Conservation (phyloP, 2,888 invertebrate species). For the Syrphus vitripennis region DNA sequence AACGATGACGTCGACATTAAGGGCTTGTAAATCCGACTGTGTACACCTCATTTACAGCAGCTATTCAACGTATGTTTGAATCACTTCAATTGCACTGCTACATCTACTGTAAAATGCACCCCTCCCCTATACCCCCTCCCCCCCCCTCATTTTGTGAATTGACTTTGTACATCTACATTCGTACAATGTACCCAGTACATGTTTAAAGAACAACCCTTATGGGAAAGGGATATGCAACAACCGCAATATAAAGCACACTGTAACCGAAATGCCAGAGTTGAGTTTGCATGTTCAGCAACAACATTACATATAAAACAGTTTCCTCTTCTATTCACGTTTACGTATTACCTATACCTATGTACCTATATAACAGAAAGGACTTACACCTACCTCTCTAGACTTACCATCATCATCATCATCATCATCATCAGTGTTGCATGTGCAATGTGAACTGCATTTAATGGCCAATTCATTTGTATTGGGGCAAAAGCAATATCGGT, state of each 20-base stretch:
- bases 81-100: slow-evolving; percentile 59
- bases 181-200: too few species aligned
- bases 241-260: slow-evolving; percentile 60
- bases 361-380: too few species aligned
- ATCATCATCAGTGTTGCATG: slow-evolving; percentile 2
- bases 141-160: not conserved
- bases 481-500: slow-evolving; percentile 16
- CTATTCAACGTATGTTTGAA: slow-evolving; percentile 66
- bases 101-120: not conserved
- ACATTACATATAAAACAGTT: slow-evolving; percentile 50
- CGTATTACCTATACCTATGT: not conserved
- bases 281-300: slow-evolving; percentile 69
- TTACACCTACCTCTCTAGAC: not conserved
- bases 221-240: slow-evolving; percentile 33
- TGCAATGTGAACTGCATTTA: slow-evolving; percentile 32
- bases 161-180: slow-evolving; percentile 4
- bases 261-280: slow-evolving; percentile 61
- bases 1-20: slow-evolving; percentile 44
- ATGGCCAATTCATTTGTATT: slow-evolving; percentile 35
- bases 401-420: not conserved
- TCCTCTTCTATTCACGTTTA: slow-evolving; percentile 20
- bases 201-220: not conserved
- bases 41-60: slow-evolving; percentile 66
- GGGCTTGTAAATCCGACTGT: slow-evolving; percentile 60
- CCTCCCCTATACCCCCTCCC: not conserved